Base-by-base conservation (phyloP, 2,888 invertebrate species). In the Cheilosia impressa region DNA sequence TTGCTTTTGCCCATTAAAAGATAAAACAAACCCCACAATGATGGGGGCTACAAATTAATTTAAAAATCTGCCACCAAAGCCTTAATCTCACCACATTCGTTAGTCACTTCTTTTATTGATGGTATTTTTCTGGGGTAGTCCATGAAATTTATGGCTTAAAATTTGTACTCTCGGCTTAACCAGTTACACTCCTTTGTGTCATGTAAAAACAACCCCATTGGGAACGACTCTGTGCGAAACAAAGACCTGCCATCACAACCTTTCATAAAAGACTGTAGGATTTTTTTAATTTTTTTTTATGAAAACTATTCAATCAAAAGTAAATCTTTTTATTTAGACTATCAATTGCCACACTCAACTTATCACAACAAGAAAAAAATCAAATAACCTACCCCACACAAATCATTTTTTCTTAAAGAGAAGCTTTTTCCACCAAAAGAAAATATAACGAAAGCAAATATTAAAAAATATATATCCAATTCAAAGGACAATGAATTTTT, bases 401-500 rank as follows among this genome's bases (percentile, higher is more conserved):
- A 66, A 68, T 60, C 27, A 43, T 45, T 58, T 69, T 69, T 47
- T 47, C 53, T 65, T 22, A 15, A 45, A 31, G 38, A 43, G 17
- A 27, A 45, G 69, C 57, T 57, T 71, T 71, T 69, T 71, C 47
- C 38, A 57, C 43, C 19, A 62, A 43, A 15, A 53, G n/a, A 15
- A 58, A 17, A 57, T 47, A 31, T 5, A 31, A n/a, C 13, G 19
- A 34, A 62, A 62, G 27, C 27, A 27, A 27, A 27, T 6, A 27
- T 6, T 6, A 75, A 66, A 38, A 10, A 2, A 38, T 13, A 38
- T 13, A 3, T 38, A 45, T 52, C 31, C 31, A 38, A 9, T 17
- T 47, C 47, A 17, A 38, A 72, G 34, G 60, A 83, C 79, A 83
- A 83, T 78, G 83, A 78, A 73, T 79, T 79, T 73, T 68, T 68